Evolutionary conservation across 2,797 vertebrate species (phyloP).

Genomic region (Lates japonicus): DNA sequence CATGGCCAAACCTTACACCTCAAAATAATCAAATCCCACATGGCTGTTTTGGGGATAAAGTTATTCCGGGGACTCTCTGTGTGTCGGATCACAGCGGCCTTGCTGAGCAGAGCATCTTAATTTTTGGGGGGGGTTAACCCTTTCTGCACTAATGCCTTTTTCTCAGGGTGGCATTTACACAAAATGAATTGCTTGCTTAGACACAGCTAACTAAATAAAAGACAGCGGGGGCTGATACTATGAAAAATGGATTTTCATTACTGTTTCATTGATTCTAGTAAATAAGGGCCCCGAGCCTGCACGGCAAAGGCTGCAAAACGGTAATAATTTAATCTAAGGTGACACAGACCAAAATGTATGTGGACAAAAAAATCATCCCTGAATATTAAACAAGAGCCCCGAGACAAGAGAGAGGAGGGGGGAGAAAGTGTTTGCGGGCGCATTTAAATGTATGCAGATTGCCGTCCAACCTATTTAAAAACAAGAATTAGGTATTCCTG

Average conservation of each 20-base stretch:
- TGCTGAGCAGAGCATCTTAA: conserved; percentile 80
- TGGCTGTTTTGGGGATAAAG: conserved; percentile 89
- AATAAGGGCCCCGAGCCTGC: conserved; percentile 97
- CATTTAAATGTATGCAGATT: conserved; percentile 99
- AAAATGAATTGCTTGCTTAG: conserved; percentile 99
- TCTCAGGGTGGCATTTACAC: conserved; percentile 97
- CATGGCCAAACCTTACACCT: conserved; percentile 41
- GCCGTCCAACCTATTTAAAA: conserved; percentile 99
- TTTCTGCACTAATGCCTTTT: conserved; percentile 87
- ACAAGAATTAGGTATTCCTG: conserved; percentile 99
- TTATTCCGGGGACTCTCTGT: conserved; percentile 72
- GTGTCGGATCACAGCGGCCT: conserved; percentile 54
- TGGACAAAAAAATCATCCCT: conserved; percentile 99
- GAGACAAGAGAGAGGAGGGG: conserved; percentile 90
- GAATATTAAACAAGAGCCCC: conserved; percentile 99
- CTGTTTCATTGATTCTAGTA: conserved; percentile 99
- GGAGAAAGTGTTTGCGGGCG: conserved; percentile 87
- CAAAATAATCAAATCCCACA: conserved; percentile 70
- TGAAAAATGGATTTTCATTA: conserved; percentile 99
- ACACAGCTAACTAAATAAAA: conserved; percentile 99
- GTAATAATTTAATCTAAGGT: conserved; percentile 99
- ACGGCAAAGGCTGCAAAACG: conserved; percentile 95
- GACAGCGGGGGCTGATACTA: conserved; percentile 98
- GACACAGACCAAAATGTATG: conserved; percentile 99
- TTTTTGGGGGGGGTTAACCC: conserved; percentile 91